Percentiles rank a stretch among this genome's conserved stretches.
Evolutionary conservation across 2,888 invertebrate genomes (phyloP).

Genomic region (Dolichopus griseipennis): DNA sequence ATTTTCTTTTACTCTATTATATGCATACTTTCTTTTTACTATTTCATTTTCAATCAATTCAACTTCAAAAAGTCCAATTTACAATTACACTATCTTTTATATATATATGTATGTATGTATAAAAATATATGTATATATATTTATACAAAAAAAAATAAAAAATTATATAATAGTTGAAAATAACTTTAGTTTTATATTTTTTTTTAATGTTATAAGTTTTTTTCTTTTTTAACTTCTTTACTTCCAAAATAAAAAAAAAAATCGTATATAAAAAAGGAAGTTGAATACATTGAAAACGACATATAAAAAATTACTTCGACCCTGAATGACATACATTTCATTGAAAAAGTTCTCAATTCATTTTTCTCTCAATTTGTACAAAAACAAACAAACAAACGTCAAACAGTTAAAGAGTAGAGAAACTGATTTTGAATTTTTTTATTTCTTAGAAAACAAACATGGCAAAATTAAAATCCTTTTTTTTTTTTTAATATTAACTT

Average conservation of each 20-base stretch:
- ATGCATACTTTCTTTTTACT: background rate
- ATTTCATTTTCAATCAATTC: conserved; percentile 1
- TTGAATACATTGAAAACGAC: no score
- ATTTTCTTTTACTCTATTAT: no score
- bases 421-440: background rate
- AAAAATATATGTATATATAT: no score
- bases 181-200: no score
- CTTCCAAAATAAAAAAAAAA: no score
- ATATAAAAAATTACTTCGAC: background rate
- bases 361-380: background rate
- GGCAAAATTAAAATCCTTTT: background rate
- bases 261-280: no score
- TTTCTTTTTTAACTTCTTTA: background rate
- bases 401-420: background rate
- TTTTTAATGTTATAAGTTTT: no score
- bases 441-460: background rate
- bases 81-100: background rate
- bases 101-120: no score
- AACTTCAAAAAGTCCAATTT: background rate
- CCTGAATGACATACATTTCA: background rate
- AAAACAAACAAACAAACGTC: background rate
- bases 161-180: no score
- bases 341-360: background rate
- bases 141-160: no score
- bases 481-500: background rate